Conservation (phyloP, 2,797 vertebrate genomes). For the Pteronotus mesoamericanus region DNA sequence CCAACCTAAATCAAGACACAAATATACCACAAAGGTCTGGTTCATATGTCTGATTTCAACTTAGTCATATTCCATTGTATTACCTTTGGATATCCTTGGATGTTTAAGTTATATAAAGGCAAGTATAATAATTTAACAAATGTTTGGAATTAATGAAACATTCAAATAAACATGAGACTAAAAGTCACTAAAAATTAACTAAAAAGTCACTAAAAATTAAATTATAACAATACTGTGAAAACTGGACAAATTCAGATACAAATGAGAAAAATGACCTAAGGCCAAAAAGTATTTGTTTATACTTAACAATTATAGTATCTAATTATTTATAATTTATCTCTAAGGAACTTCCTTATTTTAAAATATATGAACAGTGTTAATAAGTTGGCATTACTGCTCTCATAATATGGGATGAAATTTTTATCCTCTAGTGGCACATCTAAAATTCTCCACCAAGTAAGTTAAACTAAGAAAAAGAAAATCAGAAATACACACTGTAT, state of each 20-base stretch:
- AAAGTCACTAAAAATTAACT: background rate
- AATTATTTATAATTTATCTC: background rate
- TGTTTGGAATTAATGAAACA: constrained; percentile 40
- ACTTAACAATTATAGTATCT: background rate
- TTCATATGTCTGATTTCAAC: constrained; percentile 44
- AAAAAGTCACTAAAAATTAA: background rate
- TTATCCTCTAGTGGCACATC: background rate
- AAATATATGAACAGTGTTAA: constrained; percentile 17
- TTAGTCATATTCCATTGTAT: constrained; percentile 12
- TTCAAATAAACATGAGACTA: background rate
- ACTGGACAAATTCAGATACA: background rate
- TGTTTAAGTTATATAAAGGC: background rate
- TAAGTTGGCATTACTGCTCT: background rate
- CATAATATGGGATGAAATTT: background rate
- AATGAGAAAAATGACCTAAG: background rate
- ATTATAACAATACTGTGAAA: constrained; percentile 13
- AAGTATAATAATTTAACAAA: constrained; percentile 8
- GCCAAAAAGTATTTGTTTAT: background rate
- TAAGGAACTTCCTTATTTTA: background rate
- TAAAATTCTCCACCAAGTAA: background rate
- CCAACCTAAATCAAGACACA: constrained; percentile 87
- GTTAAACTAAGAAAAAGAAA: background rate
- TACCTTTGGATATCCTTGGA: constrained; percentile 16
- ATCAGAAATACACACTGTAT: background rate
- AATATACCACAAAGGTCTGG: constrained; percentile 66